Percentiles rank a stretch among this genome's conserved stretches.
Evolutionary conservation across 1,140 invertebrate species (phyloP).

Genomic region (Aethina tumida): DNA sequence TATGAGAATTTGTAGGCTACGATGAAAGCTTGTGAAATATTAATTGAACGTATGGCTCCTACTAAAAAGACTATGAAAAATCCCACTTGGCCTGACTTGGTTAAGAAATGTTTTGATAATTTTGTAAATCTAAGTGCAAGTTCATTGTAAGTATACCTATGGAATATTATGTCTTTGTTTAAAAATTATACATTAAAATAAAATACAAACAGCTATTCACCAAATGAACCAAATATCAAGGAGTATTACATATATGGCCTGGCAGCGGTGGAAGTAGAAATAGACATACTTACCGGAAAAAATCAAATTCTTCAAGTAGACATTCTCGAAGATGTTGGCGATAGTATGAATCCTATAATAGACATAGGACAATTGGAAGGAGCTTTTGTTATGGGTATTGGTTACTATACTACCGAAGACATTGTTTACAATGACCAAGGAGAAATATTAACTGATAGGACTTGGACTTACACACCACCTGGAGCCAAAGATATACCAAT

Average conservation of each 20-base stretch:
- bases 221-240: not conserved
- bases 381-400: constrained; percentile 75
- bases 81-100: constrained; percentile 53
- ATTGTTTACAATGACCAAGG: constrained; percentile 59
- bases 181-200: not conserved
- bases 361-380: constrained; percentile 85
- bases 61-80: constrained; percentile 46
- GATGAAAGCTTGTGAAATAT: constrained; percentile 52
- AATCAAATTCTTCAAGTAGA: constrained; percentile 55
- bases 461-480: constrained; percentile 80
- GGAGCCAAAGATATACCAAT: constrained; percentile 73
- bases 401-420: constrained; percentile 68
- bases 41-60: constrained; percentile 51
- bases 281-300: constrained; percentile 67
- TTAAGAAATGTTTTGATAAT: constrained; percentile 44
- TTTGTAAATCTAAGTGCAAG: constrained; percentile 41
- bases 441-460: constrained; percentile 57
- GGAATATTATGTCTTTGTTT: not conserved
- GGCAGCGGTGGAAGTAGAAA: constrained; percentile 35
- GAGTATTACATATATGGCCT: constrained; percentile 12
- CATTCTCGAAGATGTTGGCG: constrained; percentile 62
- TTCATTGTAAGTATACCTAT: constrained; percentile 8
- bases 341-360: constrained; percentile 61
- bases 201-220: not conserved
- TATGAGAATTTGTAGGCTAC: constrained; percentile 41